Evolutionary conservation across 2,888 invertebrate species (phyloP).

Genomic region (Tuta absoluta): DNA sequence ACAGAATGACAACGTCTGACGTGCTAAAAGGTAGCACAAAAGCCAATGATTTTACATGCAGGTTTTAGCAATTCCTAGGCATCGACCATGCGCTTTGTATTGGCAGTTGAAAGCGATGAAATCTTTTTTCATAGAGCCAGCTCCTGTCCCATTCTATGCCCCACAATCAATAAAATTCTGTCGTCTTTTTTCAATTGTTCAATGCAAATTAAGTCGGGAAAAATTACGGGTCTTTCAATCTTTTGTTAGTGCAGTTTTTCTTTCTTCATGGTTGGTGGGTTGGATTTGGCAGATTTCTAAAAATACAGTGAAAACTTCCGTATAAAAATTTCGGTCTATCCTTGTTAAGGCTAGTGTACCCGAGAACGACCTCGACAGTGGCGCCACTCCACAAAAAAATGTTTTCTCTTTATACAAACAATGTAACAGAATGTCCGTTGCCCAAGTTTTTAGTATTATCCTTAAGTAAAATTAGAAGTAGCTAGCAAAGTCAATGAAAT

Average conservation of each 20-base stretch:
- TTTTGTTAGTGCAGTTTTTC: not conserved
- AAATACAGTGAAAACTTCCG: too few relatives aligned
- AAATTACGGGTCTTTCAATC: not conserved
- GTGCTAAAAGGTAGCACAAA: not conserved
- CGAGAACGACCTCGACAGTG: too few relatives aligned
- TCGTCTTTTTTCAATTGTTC: not conserved
- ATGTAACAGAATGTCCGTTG: too few relatives aligned
- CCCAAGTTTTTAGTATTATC: too few relatives aligned
- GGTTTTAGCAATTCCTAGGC: not conserved
- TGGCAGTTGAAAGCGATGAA: not conserved
- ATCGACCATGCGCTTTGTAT: not conserved
- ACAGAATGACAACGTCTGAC: too few relatives aligned
- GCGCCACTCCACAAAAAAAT: too few relatives aligned
- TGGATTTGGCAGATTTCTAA: too few relatives aligned
- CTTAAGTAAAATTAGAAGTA: too few relatives aligned
- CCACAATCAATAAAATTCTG: slow-evolving; percentile 3
- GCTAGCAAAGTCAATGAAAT: too few relatives aligned
- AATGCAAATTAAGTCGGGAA: not conserved
- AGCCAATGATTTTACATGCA: slow-evolving; percentile 4
- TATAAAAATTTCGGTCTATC: not conserved
- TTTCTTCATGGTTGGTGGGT: not conserved
- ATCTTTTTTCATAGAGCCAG: slow-evolving; percentile 1
- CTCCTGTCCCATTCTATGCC: not conserved
- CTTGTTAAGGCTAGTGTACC: too few relatives aligned
- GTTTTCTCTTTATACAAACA: too few relatives aligned